A percentile compares a stretch with the other conserved stretches of the same genome.
phyloP scores from a whole-genome alignment of 1,140 invertebrate species.

The Cyphomyrmex costatus region DNA sequence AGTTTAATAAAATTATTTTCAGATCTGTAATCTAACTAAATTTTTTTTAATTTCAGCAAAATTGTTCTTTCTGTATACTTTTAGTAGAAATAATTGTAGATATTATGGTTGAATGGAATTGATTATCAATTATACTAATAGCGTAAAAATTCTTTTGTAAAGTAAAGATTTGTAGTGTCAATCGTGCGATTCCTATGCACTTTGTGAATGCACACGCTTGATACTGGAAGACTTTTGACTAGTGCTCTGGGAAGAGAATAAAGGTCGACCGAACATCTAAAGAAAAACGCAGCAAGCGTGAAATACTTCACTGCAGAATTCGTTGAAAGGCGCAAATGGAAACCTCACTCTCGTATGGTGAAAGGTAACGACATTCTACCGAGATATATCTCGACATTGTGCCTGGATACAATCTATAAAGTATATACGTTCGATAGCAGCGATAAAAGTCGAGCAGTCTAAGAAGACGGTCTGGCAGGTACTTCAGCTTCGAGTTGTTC shows the following conservation, averaged over 20 bases:
- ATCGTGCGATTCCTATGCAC: constrained; percentile 36
- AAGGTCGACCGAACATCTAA: constrained; percentile 47
- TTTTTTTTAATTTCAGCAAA: no score
- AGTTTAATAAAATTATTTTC: no score
- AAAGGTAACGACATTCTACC: constrained; percentile 78
- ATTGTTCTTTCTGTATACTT: no score
- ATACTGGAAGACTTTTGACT: constrained; percentile 51
- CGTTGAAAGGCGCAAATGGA: constrained; percentile 78
- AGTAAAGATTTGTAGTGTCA: constrained; percentile 35
- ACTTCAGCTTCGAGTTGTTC: constrained; percentile 53
- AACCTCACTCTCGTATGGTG: constrained; percentile 73
- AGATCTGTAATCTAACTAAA: no score
- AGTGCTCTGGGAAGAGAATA: constrained; percentile 51
- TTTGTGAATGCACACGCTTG: constrained; percentile 55
- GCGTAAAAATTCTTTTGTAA: not conserved
- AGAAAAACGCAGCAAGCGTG: constrained; percentile 58
- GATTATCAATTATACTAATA: constrained; percentile 10
- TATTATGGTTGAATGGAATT: not conserved
- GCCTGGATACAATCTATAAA: constrained; percentile 75
- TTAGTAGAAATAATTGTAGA: not conserved
- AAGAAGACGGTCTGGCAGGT: constrained; percentile 51
- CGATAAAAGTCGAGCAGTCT: constrained; percentile 74
- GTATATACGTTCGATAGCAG: constrained; percentile 75
- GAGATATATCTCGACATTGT: constrained; percentile 71
- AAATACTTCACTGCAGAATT: constrained; percentile 70